Evolutionary conservation across 1,140 invertebrate species (phyloP).

Genomic region (Camponotus pennsylvanicus): DNA sequence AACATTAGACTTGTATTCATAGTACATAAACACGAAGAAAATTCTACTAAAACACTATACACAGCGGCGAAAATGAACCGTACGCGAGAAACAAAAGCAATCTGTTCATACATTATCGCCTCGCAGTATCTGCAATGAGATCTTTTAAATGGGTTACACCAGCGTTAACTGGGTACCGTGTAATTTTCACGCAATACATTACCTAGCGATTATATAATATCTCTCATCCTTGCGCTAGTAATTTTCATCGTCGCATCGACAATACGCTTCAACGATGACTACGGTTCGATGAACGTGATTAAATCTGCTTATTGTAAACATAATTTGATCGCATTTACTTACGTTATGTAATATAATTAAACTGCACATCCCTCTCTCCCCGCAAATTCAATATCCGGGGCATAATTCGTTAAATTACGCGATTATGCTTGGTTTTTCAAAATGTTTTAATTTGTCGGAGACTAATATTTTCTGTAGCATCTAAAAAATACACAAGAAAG

Average conservation of each 20-base stretch:
- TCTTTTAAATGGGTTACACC: conserved; percentile 59
- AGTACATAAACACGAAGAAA: conserved; percentile 49
- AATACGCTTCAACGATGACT: conserved; percentile 26
- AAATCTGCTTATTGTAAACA: conserved; percentile 53
- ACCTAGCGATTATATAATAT: conserved; percentile 45
- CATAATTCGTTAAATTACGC: conserved; percentile 9
- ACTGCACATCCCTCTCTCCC: neutral
- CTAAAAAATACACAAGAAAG: neutral
- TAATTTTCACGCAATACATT: conserved; percentile 59
- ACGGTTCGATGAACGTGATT: conserved; percentile 48
- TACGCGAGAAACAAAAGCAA: conserved; percentile 56
- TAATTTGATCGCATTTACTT: conserved; percentile 41
- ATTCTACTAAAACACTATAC: conserved; percentile 7
- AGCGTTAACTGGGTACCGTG: conserved; percentile 33
- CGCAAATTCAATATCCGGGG: conserved; percentile 21
- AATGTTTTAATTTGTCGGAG: neutral
- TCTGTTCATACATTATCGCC: conserved; percentile 62
- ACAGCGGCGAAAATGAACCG: conserved; percentile 26
- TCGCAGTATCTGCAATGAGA: conserved; percentile 58
- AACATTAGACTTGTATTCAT: neutral
- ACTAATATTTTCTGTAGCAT: neutral
- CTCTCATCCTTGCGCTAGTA: conserved; percentile 29
- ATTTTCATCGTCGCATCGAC: conserved; percentile 26
- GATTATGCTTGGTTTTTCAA: too few species aligned
- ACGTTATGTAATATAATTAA: conserved; percentile 22